Conservation (phyloP, 2,888 invertebrate genomes). For the Tetrapedia diversipes region DNA sequence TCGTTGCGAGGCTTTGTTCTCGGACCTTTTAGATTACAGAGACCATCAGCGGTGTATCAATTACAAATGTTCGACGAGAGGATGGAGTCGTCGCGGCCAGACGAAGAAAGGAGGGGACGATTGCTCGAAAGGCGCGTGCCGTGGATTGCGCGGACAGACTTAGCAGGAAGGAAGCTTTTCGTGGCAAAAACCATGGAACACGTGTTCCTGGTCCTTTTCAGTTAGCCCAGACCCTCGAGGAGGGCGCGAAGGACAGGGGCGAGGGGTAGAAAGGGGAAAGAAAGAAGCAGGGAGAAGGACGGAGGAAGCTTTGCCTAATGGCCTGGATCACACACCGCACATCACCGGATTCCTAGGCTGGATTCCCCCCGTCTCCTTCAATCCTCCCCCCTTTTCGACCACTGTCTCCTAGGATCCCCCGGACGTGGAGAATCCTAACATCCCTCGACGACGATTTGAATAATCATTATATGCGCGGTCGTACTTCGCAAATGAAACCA, state of each 20-base stretch:
- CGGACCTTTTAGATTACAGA: no score
- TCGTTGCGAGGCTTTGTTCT: no score
- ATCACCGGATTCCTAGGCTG: conserved; percentile 69
- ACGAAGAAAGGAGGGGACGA: conserved; percentile 63
- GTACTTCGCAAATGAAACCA: conserved; percentile 79
- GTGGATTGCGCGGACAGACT: conserved; percentile 77
- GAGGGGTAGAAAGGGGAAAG: conserved; percentile 19
- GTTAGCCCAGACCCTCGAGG: conserved; percentile 49
- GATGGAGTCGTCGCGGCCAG: background rate
- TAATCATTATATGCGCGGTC: conserved; percentile 82
- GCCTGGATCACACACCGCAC: conserved; percentile 79
- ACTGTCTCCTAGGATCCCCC: conserved; percentile 41
- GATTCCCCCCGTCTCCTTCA: conserved; percentile 34
- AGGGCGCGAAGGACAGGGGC: conserved; percentile 25
- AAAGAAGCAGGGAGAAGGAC: conserved; percentile 52
- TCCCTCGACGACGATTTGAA: conserved; percentile 78
- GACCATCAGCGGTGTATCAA: no score
- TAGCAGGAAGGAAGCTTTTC: conserved; percentile 68
- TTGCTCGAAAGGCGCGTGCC: conserved; percentile 80
- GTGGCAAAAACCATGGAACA: conserved; percentile 63
- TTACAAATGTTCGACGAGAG: background rate
- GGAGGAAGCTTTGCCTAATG: conserved; percentile 79
- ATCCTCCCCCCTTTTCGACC: conserved; percentile 4
- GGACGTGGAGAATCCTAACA: conserved; percentile 53
- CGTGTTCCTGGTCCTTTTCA: conserved; percentile 72